Evolutionary conservation across 2,113 vertebrate species (phyloP).

Genomic region (Bufo gargarizans): DNA sequence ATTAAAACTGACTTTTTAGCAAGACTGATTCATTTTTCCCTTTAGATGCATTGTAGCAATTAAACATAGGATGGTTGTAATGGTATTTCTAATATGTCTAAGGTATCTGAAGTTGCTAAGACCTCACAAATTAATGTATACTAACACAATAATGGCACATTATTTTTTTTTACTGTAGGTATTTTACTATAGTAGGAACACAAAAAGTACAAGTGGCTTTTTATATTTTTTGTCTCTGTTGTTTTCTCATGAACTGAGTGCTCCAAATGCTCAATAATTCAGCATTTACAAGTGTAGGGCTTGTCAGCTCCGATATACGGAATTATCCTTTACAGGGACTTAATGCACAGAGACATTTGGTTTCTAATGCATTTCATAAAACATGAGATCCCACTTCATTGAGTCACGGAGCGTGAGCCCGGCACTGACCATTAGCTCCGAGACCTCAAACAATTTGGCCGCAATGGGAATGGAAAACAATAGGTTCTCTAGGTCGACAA

Average conservation of each 20-base stretch:
- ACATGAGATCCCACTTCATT: slow-evolving; percentile 14
- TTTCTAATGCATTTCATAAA: not conserved
- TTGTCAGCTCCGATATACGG: not conserved
- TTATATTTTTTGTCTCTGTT: not conserved
- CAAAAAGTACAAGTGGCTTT: not conserved
- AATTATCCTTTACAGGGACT: not conserved
- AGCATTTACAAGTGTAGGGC: slow-evolving; percentile 14
- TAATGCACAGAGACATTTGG: not conserved
- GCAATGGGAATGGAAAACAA: not conserved
- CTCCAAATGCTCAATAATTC: slow-evolving; percentile 4
- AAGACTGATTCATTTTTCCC: too few relatives aligned
- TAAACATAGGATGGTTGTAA: too few relatives aligned
- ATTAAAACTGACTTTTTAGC: too few relatives aligned
- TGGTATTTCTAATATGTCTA: too few relatives aligned
- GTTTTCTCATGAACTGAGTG: not conserved
- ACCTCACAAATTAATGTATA: too few relatives aligned
- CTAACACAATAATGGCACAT: not conserved
- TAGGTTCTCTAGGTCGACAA: not conserved
- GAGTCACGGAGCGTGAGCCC: not conserved
- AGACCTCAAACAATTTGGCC: not conserved
- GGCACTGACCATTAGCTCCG: slow-evolving; percentile 25
- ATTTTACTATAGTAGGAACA: not conserved
- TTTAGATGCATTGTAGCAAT: too few relatives aligned
- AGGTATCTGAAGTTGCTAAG: too few relatives aligned
- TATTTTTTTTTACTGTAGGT: not conserved